Percentiles rank a stretch among this genome's conserved stretches.
These are phyloP conservation scores for Phrynosoma platyrhinos DNA, from an alignment of 2,113 vertebrate genomes.

Conservation along the genomic window DNA sequence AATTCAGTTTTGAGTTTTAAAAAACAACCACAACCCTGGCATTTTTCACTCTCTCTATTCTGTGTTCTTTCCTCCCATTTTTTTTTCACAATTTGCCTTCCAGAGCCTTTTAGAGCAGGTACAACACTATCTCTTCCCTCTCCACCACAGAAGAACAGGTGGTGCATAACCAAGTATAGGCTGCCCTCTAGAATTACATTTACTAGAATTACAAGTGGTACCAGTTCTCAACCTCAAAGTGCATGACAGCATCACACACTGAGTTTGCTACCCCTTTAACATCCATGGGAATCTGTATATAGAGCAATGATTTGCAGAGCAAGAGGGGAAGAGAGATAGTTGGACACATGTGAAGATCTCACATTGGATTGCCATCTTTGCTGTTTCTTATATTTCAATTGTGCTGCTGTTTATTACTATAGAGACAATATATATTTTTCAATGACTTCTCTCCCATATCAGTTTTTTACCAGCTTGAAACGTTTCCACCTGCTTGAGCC, in stretches of 20 bases:
- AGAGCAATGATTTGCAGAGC: neutral
- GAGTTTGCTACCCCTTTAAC: neutral
- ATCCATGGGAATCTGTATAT: neutral
- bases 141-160: neutral
- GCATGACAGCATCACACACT: neutral
- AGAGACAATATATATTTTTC: neutral
- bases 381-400: neutral
- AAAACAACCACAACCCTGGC: too few relatives aligned
- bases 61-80: too few relatives aligned
- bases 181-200: neutral
- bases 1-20: too few relatives aligned
- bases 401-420: neutral
- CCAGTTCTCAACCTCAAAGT: neutral
- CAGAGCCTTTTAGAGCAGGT: too few relatives aligned
- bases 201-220: neutral
- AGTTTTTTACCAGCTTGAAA: neutral
- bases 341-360: neutral
- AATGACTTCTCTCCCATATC: neutral
- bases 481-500: neutral
- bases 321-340: neutral
- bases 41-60: too few relatives aligned
- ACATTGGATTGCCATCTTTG: neutral
- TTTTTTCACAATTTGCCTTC: too few relatives aligned
- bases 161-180: neutral
- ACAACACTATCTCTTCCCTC: too few relatives aligned